phyloP scores from a whole-genome alignment of 2,888 invertebrate species.

The Lamellibrachia columna region DNA sequence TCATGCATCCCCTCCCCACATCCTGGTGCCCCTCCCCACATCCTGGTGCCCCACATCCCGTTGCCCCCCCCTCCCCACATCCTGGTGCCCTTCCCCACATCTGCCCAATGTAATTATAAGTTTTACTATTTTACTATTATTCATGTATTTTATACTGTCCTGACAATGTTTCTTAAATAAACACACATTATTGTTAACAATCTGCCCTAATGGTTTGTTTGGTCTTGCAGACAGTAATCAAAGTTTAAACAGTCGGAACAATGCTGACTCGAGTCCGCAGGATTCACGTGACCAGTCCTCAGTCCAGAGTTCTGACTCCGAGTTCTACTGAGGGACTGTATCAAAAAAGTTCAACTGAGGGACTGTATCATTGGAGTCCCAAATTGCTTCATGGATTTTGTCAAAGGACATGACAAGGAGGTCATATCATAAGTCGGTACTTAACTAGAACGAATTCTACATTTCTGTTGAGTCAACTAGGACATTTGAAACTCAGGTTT shows the following conservation, averaged over 20 bases:
- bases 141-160: too few relatives aligned
- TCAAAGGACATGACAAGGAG: not conserved
- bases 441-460: not conserved
- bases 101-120: too few relatives aligned
- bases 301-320: conserved; percentile 66
- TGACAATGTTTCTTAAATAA: too few relatives aligned
- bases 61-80: too few relatives aligned
- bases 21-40: too few relatives aligned
- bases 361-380: not conserved
- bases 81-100: too few relatives aligned
- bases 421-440: not conserved
- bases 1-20: too few relatives aligned
- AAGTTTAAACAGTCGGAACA: not conserved
- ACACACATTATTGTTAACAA: not conserved
- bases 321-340: conserved; percentile 61
- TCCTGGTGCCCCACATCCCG: too few relatives aligned
- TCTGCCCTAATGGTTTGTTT: not conserved
- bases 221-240: conserved; percentile 18
- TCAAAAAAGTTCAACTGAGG: not conserved
- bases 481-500: not conserved
- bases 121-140: too few relatives aligned
- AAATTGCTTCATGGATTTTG: not conserved
- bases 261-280: not conserved
- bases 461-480: not conserved
- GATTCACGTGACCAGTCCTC: conserved; percentile 44